A percentile compares a stretch with the other conserved stretches of the same genome.
These are phyloP conservation scores for Lagopus muta DNA, from an alignment of 2,113 vertebrate species.

Conservation along the genomic window DNA sequence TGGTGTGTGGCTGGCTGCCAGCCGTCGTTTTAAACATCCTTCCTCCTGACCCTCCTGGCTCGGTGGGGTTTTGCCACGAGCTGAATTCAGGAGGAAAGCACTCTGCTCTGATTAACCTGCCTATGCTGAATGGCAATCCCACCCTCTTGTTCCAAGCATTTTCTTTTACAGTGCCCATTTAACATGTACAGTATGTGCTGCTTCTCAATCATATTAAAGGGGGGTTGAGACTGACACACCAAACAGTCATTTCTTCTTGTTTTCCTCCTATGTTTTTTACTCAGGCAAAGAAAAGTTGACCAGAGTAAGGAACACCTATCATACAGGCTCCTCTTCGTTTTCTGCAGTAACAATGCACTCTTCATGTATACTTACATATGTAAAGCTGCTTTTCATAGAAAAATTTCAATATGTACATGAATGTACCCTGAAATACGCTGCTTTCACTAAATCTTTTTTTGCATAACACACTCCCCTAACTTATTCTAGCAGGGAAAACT, in stretches of 20 bases:
- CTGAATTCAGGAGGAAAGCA: not conserved
- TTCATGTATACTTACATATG: not conserved
- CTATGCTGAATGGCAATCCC: not conserved
- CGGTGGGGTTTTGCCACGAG: not conserved
- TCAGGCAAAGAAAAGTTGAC: not conserved
- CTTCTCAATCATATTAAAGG: not conserved
- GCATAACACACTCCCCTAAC: not conserved
- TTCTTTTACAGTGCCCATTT: not conserved
- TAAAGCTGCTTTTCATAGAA: constrained; percentile 40
- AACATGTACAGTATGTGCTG: not conserved
- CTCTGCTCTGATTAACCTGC: not conserved
- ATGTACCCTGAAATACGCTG: not conserved
- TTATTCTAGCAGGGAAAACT: not conserved
- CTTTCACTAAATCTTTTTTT: not conserved
- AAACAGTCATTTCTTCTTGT: not conserved
- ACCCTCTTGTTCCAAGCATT: not conserved
- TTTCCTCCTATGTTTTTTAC: not conserved
- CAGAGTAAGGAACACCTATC: not conserved
- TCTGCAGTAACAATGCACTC: not conserved
- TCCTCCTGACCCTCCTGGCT: not conserved
- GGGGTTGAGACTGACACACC: not conserved
- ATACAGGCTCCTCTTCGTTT: not conserved
- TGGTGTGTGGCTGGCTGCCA: not conserved
- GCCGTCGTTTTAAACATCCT: not conserved
- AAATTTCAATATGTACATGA: not conserved